phyloP scores from a whole-genome alignment of 64 coral and sea anemone genomes.

The Montipora efflorescens region DNA sequence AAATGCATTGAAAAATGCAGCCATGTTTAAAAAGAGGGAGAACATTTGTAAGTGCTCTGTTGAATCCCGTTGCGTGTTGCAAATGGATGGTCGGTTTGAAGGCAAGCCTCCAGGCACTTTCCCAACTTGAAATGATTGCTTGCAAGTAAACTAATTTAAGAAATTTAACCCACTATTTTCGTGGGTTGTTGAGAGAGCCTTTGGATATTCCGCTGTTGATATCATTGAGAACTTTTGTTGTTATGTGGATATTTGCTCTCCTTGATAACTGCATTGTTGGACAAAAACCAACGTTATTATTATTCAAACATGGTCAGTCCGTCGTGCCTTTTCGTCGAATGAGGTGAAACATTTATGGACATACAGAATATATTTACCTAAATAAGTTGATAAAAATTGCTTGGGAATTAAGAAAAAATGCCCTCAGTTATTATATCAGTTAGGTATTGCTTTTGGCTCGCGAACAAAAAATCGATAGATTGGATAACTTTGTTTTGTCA shows the following conservation, averaged over 20 bases:
- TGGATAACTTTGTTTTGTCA: not conserved
- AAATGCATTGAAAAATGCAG: not conserved
- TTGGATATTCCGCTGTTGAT: not conserved
- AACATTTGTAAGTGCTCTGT: too few species aligned
- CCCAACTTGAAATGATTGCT: not conserved
- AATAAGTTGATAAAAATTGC: not conserved
- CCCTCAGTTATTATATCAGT: not conserved
- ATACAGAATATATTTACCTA: not conserved
- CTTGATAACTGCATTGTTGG: not conserved
- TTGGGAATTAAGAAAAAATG: not conserved
- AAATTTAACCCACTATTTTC: not conserved
- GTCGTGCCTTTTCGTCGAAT: not conserved
- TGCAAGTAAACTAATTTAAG: not conserved
- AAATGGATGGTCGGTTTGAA: not conserved
- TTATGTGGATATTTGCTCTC: conserved; percentile 31
- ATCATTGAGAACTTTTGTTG: not conserved
- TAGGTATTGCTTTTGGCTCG: not conserved
- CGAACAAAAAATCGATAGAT: not conserved
- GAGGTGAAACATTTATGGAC: not conserved
- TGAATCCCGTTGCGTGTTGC: not conserved
- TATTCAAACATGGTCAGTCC: not conserved
- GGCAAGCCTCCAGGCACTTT: not conserved
- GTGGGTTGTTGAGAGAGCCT: not conserved
- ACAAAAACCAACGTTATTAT: not conserved
- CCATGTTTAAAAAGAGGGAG: not conserved